Evolutionary conservation across 2,888 invertebrate genomes (phyloP).

Genomic region (Conops quadrifasciatus): DNA sequence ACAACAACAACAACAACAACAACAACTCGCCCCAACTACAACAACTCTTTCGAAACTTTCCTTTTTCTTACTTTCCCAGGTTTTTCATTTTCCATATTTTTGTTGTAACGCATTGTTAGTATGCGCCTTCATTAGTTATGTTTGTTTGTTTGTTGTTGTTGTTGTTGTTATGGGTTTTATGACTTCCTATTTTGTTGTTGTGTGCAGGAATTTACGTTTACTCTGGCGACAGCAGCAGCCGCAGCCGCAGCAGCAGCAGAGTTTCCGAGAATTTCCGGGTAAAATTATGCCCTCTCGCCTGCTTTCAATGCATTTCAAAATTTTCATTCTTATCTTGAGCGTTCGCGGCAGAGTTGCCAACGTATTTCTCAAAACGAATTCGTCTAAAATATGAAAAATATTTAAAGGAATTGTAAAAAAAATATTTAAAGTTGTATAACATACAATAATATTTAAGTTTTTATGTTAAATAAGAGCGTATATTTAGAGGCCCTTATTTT

Average conservation of each 20-base stretch:
- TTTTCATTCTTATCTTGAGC: neutral
- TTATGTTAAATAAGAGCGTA: too few species aligned
- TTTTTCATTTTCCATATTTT: neutral
- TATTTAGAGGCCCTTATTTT: too few species aligned
- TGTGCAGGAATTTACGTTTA: neutral
- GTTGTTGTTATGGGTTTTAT: constrained; percentile 4
- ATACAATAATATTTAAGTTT: too few species aligned
- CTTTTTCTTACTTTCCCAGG: neutral
- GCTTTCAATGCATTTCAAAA: neutral
- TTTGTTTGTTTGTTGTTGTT: constrained; percentile 1
- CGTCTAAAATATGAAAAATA: neutral
- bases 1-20: neutral
- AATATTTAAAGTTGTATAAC: too few species aligned
- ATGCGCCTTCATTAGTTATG: constrained; percentile 2
- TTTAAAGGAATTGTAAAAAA: neutral
- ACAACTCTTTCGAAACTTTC: neutral
- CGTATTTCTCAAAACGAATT: neutral
- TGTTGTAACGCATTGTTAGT: constrained; percentile 3
- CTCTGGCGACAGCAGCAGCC: neutral
- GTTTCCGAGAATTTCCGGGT: constrained; percentile 10
- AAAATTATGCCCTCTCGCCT: constrained; percentile 6
- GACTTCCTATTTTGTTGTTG: neutral
- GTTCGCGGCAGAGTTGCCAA: neutral
- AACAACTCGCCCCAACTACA: too few species aligned
- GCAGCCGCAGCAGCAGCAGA: neutral